Evolutionary conservation across 53 echinoderm and acorn worm species (phyloP).

Genomic region (Echinarachnius parma): DNA sequence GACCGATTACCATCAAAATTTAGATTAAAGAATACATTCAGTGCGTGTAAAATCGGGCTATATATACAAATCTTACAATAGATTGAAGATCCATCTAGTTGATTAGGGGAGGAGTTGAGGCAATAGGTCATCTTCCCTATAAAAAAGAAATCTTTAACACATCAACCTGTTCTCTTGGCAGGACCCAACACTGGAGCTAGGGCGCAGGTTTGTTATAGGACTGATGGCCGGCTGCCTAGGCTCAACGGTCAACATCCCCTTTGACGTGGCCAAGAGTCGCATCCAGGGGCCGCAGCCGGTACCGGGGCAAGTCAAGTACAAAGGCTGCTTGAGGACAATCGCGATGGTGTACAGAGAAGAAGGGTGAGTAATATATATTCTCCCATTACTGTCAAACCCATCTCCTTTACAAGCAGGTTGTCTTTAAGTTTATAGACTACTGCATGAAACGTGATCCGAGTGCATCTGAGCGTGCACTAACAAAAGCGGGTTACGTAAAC

Average conservation of each 20-base stretch:
- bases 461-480: too few relatives aligned
- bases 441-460: too few relatives aligned
- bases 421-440: too few relatives aligned
- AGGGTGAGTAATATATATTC: conserved; percentile 51
- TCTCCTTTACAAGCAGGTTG: too few relatives aligned
- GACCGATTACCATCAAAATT: too few relatives aligned
- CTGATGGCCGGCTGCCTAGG: conserved; percentile 55
- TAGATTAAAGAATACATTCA: too few relatives aligned
- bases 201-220: conserved; percentile 61
- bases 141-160: too few relatives aligned
- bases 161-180: conserved; percentile 22
- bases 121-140: background rate
- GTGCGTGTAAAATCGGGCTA: too few relatives aligned
- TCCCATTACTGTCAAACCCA: background rate
- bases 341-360: conserved; percentile 68
- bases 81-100: too few relatives aligned
- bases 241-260: conserved; percentile 76
- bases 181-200: conserved; percentile 69
- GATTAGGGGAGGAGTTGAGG: too few relatives aligned
- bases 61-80: too few relatives aligned
- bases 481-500: too few relatives aligned
- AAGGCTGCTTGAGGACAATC: conserved; percentile 69
- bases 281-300: conserved; percentile 83
- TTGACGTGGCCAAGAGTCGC: conserved; percentile 86
- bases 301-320: conserved; percentile 74